Conservation (phyloP, 2,797 vertebrate species). For the Sylvilagus floridanus region DNA sequence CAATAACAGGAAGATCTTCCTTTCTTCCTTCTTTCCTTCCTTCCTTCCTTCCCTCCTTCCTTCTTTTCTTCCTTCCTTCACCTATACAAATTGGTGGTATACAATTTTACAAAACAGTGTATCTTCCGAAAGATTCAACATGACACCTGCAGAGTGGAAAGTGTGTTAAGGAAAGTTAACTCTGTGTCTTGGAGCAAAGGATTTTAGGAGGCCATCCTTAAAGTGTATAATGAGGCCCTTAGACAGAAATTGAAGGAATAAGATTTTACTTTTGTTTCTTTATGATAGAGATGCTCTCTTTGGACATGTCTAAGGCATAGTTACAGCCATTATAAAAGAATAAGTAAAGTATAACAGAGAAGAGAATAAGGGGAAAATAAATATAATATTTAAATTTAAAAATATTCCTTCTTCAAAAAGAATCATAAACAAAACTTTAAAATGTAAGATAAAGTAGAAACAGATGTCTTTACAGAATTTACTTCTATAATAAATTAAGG, state of each 20-base stretch:
- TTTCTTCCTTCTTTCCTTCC: too few relatives aligned
- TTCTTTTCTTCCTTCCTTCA: too few relatives aligned
- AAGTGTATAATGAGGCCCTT: not conserved
- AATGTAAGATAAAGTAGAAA: conserved; percentile 49
- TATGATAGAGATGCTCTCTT: not conserved
- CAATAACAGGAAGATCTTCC: too few relatives aligned
- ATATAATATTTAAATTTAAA: not conserved
- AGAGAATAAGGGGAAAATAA: not conserved
- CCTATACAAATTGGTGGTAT: not conserved
- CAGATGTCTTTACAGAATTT: conserved; percentile 16
- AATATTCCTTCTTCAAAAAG: not conserved
- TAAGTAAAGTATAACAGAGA: not conserved
- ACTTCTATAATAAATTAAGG: not conserved
- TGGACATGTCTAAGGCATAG: not conserved
- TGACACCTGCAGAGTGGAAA: not conserved
- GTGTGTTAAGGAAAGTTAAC: conserved; percentile 20
- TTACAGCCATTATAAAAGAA: not conserved
- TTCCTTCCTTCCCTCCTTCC: too few relatives aligned
- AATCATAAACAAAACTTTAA: not conserved
- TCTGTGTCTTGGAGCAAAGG: not conserved
- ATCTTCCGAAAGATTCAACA: conserved; percentile 10
- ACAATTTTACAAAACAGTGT: not conserved
- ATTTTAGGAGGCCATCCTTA: not conserved
- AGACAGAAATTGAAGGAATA: conserved; percentile 14
- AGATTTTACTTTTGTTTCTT: not conserved